phyloP scores from a whole-genome alignment of 1,140 invertebrate genomes.

The Phortica variegata region DNA sequence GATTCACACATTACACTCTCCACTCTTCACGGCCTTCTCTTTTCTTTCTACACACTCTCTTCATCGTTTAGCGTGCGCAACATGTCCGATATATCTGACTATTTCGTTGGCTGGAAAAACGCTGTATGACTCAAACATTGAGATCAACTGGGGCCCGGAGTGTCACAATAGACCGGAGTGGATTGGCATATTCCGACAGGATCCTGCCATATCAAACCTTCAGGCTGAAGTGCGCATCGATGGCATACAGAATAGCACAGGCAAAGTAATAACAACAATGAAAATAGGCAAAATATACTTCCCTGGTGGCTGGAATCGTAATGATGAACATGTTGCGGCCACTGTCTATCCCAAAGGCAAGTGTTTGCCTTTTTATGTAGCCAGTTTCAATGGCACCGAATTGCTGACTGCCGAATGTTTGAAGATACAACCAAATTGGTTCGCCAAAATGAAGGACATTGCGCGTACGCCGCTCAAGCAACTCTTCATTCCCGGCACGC shows the following conservation, averaged over 20 bases:
- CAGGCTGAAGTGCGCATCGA: slow-evolving; percentile 34
- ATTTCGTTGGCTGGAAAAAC: slow-evolving; percentile 40
- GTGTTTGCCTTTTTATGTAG: slow-evolving; percentile 60
- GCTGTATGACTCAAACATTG: slow-evolving; percentile 58
- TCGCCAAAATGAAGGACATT: slow-evolving; percentile 60
- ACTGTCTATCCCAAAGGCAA: slow-evolving; percentile 31
- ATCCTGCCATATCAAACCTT: slow-evolving; percentile 38
- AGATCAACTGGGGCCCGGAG: slow-evolving; percentile 61
- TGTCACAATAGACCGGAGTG: slow-evolving; percentile 50
- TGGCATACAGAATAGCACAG: slow-evolving; percentile 37
- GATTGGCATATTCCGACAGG: slow-evolving; percentile 45
- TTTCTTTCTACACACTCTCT: not conserved
- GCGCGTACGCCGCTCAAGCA: slow-evolving; percentile 34
- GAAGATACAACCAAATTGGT: slow-evolving; percentile 67
- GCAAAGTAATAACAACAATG: slow-evolving; percentile 58
- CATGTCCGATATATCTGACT: slow-evolving; percentile 44
- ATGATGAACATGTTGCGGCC: slow-evolving; percentile 32
- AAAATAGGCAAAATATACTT: slow-evolving; percentile 58
- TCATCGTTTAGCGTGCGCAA: slow-evolving; percentile 8
- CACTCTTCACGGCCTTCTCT: no score
- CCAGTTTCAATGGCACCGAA: slow-evolving; percentile 59
- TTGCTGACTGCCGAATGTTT: slow-evolving; percentile 62
- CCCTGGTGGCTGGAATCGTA: slow-evolving; percentile 59
- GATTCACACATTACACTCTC: no score
- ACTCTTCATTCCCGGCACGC: slow-evolving; percentile 60